A percentile compares a stretch with the other conserved stretches of the same genome.
phyloP scores from a whole-genome alignment of 1,140 invertebrate species.

The Sogatella furcifera region DNA sequence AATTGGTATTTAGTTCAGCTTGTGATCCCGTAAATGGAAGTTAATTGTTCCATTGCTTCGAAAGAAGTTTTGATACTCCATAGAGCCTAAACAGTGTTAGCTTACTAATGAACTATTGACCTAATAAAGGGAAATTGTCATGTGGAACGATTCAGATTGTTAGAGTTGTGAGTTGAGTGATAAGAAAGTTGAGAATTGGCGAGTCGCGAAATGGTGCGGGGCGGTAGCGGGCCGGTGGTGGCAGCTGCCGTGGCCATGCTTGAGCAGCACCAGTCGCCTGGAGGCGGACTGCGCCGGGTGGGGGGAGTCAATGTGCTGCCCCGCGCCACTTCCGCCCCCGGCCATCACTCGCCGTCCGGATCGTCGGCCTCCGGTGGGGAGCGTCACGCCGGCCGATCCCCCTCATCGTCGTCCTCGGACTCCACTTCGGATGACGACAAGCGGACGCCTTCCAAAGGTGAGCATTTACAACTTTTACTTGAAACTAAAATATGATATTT shows the following conservation, averaged over 20 bases:
- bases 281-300: background rate
- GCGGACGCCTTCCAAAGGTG: background rate
- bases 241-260: constrained; percentile 21
- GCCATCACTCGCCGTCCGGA: background rate
- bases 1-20: too few species aligned
- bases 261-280: constrained; percentile 10
- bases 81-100: too few species aligned
- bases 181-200: too few species aligned
- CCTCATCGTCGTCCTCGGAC: constrained; percentile 3
- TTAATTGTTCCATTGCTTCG: too few species aligned
- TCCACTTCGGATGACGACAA: background rate
- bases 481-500: too few species aligned
- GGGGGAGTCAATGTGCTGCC: constrained; percentile 9
- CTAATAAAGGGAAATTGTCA: too few species aligned
- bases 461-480: too few species aligned
- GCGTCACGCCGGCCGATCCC: background rate
- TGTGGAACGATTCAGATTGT: too few species aligned
- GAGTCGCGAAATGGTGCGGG: constrained; percentile 10
- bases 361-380: background rate
- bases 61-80: too few species aligned
- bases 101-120: too few species aligned
- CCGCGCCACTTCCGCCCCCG: background rate
- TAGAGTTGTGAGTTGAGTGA: too few species aligned
- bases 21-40: too few species aligned
- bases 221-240: constrained; percentile 14